A percentile compares a stretch with the other conserved stretches of the same genome.
These are phyloP conservation scores for Emesis furor DNA, from an alignment of 2,888 invertebrate genomes.

Conservation along the genomic window DNA sequence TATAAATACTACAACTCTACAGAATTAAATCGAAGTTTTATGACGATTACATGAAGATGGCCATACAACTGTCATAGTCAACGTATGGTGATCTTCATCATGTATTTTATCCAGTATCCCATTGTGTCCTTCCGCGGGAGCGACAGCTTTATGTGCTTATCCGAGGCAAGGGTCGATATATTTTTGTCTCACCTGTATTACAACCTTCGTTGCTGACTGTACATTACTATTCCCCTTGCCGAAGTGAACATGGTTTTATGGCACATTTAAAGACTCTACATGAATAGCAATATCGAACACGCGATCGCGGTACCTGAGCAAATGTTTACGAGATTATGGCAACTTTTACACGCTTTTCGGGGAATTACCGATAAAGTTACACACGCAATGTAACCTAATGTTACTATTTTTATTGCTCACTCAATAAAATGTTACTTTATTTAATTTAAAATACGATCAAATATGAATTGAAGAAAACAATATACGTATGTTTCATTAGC, in stretches of 20 bases:
- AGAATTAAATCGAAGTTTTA: too few species aligned
- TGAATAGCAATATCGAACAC: constrained; percentile 18
- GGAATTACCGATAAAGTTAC: constrained; percentile 12
- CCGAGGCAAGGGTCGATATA: too few species aligned
- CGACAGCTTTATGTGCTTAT: too few species aligned
- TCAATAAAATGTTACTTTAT: not conserved
- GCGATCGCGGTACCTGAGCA: constrained; percentile 15
- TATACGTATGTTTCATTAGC: too few species aligned
- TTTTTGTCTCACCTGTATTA: not conserved
- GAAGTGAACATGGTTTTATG: constrained; percentile 18
- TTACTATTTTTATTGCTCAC: not conserved
- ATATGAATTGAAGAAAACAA: not conserved
- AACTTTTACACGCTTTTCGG: constrained; percentile 25
- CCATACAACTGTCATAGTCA: too few species aligned
- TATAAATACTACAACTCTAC: too few species aligned
- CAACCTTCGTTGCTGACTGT: not conserved
- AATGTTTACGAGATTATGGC: constrained; percentile 20
- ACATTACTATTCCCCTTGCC: constrained; percentile 9
- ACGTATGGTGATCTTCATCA: too few species aligned
- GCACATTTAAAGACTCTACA: constrained; percentile 10
- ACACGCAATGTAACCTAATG: constrained; percentile 8
- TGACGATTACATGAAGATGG: too few species aligned
- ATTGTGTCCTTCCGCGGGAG: too few species aligned
- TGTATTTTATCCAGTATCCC: too few species aligned
- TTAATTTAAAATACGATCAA: not conserved